Base-by-base conservation (phyloP, 2,888 invertebrate genomes). In the Rhorus exstirpatorius region DNA sequence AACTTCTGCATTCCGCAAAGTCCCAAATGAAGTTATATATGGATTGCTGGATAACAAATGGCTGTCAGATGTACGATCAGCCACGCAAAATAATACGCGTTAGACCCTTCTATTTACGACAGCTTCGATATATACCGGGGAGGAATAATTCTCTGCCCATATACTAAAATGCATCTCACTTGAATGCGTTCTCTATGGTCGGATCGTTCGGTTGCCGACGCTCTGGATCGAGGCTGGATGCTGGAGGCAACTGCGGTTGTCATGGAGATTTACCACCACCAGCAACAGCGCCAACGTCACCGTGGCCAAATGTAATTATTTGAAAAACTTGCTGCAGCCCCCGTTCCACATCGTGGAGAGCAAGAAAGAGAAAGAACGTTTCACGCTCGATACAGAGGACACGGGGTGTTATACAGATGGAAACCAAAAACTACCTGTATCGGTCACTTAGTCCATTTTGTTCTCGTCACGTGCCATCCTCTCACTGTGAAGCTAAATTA, bases 231-330 rank as follows among this genome's bases (percentile, higher is more conserved):
- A 61, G 65, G 41, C 19, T 61, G 88, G 89, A 89, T 88, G 89
- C 89, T 89, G 89, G 89, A 91, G 89, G 90, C 88, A 72, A 90
- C 90, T 89, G 91, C 89, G 91, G 93, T 93, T 91, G 89, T 91
- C 92, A 93, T 93, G 91, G 93, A 88, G 90, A 93, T 92, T 91
- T 90, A 86, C 87, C 87, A 85, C 88, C 86, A 90, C 89, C 89
- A 89, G 88, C 88, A 60, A 44, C 71, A 53, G 55, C 55, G 35
- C 35, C 51, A 53, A 17, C 67, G 19, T 53, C 38, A 58, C 89
- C 90, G 87, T 91, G 90, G 90, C 90, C 87, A 92, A 92, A 93
- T 93, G 93, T 93, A 93, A 93, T 93, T 93, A 93, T 93, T 93
- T 93, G 93, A 93, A 93, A 93, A 93, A 93, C 92, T 89, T 88